Conservation (phyloP, 2,113 vertebrate genomes). For the Lycaon pictus region DNA sequence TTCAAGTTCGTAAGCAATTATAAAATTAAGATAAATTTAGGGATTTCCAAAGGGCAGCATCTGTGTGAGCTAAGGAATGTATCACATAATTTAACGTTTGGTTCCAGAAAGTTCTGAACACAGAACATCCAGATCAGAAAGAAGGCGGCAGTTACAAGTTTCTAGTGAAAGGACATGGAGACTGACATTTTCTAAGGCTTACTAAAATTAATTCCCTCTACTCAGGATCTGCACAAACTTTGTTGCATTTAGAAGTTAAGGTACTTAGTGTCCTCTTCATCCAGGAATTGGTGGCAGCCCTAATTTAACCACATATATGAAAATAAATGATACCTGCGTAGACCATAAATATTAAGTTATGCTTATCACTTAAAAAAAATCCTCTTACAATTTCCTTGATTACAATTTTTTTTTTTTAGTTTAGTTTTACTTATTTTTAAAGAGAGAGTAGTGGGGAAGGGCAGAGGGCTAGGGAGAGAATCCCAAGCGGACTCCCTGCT, state of each 20-base stretch:
- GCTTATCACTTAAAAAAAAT: neutral
- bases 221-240: neutral
- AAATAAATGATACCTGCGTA: neutral
- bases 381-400: neutral
- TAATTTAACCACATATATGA: neutral
- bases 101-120: slow-evolving; percentile 5
- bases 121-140: slow-evolving; percentile 12
- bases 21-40: slow-evolving; percentile 32
- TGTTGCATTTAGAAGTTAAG: neutral
- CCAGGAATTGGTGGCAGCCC: neutral
- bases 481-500: neutral
- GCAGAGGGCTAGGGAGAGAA: neutral
- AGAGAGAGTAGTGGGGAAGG: neutral
- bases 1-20: slow-evolving; percentile 32
- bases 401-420: too few species aligned
- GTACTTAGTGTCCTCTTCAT: neutral
- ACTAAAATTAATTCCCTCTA: neutral
- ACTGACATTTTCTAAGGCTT: neutral
- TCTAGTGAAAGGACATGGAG: neutral
- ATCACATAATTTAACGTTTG: neutral
- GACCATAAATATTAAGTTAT: neutral
- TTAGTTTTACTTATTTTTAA: neutral
- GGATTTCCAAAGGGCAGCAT: neutral
- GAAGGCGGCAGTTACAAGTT: neutral
- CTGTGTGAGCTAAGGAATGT: neutral